phyloP scores from a whole-genome alignment of 2,797 vertebrate species.

The Protosalanx chinensis region DNA sequence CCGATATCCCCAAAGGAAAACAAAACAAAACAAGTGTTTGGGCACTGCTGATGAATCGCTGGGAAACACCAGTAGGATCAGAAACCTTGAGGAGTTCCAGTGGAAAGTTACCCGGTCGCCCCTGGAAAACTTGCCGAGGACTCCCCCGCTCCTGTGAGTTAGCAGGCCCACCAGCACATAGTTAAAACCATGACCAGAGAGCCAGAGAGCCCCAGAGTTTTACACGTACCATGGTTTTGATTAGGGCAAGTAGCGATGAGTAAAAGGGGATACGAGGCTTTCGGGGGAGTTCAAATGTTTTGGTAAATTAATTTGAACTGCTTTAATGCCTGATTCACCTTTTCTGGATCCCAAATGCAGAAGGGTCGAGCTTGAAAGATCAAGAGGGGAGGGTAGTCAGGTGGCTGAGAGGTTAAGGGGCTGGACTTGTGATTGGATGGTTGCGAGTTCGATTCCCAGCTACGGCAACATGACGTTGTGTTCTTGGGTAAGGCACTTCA shows the following conservation, averaged over 20 bases:
- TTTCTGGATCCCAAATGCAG: conserved; percentile 36
- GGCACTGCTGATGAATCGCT: conserved; percentile 55
- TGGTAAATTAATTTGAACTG: conserved; percentile 62
- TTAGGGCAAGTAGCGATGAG: conserved; percentile 42
- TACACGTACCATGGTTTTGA: conserved; percentile 53
- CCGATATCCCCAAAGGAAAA: conserved; percentile 75
- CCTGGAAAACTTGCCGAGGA: conserved; percentile 62
- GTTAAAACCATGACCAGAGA: conserved; percentile 57
- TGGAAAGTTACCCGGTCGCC: conserved; percentile 62
- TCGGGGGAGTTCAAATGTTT: conserved; percentile 59
- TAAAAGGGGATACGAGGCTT: conserved; percentile 31
- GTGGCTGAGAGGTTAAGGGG: no score
- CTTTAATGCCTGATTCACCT: conserved; percentile 32
- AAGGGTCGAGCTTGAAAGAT: conserved; percentile 30
- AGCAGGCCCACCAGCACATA: conserved; percentile 45
- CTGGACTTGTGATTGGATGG: no score
- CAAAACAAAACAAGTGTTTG: conserved; percentile 68
- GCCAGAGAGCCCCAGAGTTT: conserved; percentile 45
- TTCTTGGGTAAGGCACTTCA: no score
- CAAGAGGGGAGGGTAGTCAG: not conserved
- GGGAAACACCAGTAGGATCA: conserved; percentile 75
- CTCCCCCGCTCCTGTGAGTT: conserved; percentile 56
- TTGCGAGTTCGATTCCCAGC: no score
- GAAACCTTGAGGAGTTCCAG: conserved; percentile 57
- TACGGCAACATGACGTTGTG: no score